phyloP scores from a whole-genome alignment of 2,113 vertebrate genomes.

The Holacanthus passer region DNA sequence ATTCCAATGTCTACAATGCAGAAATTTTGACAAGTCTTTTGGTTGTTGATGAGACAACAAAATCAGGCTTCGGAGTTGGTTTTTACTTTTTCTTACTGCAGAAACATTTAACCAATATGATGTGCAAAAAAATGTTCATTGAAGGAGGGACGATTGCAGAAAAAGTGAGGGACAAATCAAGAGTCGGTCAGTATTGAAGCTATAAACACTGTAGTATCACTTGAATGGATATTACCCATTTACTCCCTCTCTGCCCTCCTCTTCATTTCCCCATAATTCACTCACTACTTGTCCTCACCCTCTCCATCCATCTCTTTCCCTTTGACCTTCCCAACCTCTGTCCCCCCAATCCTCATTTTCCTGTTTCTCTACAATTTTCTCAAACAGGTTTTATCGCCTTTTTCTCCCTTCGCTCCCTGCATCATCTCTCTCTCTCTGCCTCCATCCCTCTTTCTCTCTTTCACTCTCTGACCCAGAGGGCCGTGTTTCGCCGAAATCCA shows the following conservation, averaged over 20 bases:
- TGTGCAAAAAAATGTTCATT: no score
- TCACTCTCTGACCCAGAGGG: constrained; percentile 74
- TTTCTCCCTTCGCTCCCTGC: constrained; percentile 26
- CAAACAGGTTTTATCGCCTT: constrained; percentile 34
- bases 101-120: background rate
- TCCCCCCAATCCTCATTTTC: constrained; percentile 42
- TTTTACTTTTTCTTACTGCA: background rate
- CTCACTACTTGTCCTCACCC: constrained; percentile 21
- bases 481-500: constrained; percentile 77
- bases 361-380: constrained; percentile 49
- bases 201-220: constrained; percentile 1
- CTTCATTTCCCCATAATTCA: constrained; percentile 32
- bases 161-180: background rate
- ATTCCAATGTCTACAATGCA: background rate
- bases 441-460: constrained; percentile 39
- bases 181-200: background rate
- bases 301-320: constrained; percentile 48
- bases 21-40: background rate
- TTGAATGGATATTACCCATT: constrained; percentile 6
- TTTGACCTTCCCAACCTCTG: constrained; percentile 47
- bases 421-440: constrained; percentile 31
- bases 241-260: constrained; percentile 5
- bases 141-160: background rate
- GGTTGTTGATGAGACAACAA: background rate
- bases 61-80: background rate